Evolutionary conservation across 2,797 vertebrate species (phyloP).

Genomic region (Dermochelys coriacea): DNA sequence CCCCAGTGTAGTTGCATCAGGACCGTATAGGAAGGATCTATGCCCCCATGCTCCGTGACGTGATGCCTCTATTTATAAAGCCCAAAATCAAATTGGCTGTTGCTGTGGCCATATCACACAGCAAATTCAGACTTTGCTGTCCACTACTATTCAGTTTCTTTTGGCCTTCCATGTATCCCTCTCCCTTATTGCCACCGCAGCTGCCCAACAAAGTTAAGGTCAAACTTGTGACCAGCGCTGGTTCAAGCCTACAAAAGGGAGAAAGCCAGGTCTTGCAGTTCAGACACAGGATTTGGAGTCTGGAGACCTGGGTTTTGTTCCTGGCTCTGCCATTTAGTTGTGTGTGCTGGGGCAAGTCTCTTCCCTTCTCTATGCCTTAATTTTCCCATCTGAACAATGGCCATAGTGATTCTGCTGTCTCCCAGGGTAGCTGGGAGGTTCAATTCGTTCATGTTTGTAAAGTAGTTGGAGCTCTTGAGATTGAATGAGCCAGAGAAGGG

Average conservation of each 20-base stretch:
- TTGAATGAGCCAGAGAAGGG: not conserved
- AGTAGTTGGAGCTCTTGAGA: not conserved
- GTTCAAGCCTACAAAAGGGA: not conserved
- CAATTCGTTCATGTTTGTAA: not conserved
- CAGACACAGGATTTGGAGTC: not conserved
- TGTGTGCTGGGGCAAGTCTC: not conserved
- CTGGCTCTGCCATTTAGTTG: not conserved
- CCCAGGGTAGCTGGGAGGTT: not conserved
- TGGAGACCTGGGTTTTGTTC: not conserved
- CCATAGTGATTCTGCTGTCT: not conserved
- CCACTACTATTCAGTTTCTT: fast-evolving
- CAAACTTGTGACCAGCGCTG: not conserved
- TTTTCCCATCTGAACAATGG: fast-evolving
- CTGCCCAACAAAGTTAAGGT: not conserved
- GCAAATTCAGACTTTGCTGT: not conserved
- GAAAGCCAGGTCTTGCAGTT: not conserved
- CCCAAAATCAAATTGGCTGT: fast-evolving
- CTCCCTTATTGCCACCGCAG: not conserved
- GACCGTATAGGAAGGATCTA: too few species aligned
- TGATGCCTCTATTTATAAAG: not conserved
- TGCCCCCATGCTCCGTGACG: fast-evolving
- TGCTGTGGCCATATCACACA: fast-evolving
- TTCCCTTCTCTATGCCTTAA: not conserved
- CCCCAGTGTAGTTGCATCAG: too few species aligned
- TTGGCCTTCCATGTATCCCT: not conserved